Base-by-base conservation (phyloP, 2,797 vertebrate species). In the Gobionotothen gibberifrons region DNA sequence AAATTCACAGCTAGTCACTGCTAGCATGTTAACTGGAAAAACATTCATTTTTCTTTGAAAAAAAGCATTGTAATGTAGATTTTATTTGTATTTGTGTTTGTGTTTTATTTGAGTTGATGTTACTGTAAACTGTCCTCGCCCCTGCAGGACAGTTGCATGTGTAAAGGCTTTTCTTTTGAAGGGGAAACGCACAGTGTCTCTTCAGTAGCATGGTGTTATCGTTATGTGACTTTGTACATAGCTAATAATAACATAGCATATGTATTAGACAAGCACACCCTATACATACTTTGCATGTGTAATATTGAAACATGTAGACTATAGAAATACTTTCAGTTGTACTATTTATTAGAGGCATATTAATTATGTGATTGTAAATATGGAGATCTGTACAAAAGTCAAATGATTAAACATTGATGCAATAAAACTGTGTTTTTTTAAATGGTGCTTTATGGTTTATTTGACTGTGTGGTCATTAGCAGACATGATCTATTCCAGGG, bases 331-430 rank as follows among this genome's bases (percentile, higher is more conserved):
- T 86, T 91, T 84, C 21, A 87, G 81, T 90, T 92, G 72, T 87
- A 76, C 78, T 91, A 92, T 92, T 90, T 90, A 93, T 88, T 82
- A 89, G 73, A 78, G 71, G 68, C 60, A 74, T 74, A 81, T 83
- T 86, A 84, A 89, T 89, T 85, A 85, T 80, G 82, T 82, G 84
- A 87, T 83, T 97, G 97, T 97, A 98, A 95, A 97, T 97, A 97
- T 78, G 22, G 90, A 94, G 94, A 93, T 93, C 94, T 97, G 96
- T 98, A 96, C 93, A 96, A 96, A 95, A 90, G 92, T 92, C 91
- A 92, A 95, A 93, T 90, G 91, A 95, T 94, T 62, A 88, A 95
- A 94, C 94, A 96, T 95, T 96, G 95, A 96, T 96, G 96, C 96
- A 97, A 97, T 97, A 97, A 97, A 97, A 94, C 42, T 14, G 43